Percentiles rank a stretch among this genome's conserved stretches.
phyloP scores from a whole-genome alignment of 2,113 vertebrate species.

The Rana temporaria region DNA sequence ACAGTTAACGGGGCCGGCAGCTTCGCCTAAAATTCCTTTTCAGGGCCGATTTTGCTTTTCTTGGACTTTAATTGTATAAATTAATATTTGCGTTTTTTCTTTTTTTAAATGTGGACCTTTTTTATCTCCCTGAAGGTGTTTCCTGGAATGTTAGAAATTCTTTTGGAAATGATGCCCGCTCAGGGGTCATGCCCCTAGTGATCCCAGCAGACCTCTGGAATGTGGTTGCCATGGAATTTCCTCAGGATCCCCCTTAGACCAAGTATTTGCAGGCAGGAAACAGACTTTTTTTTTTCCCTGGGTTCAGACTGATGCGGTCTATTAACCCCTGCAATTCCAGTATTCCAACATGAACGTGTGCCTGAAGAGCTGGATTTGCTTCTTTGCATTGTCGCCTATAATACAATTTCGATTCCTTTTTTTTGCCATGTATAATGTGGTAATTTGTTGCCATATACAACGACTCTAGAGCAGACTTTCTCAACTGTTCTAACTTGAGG shows the following conservation, averaged over 20 bases:
- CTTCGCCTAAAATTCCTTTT: too few species aligned
- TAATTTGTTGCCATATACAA: too few species aligned
- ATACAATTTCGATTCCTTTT: too few species aligned
- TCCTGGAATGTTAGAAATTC: neutral
- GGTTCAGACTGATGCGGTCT: neutral
- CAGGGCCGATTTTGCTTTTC: neutral
- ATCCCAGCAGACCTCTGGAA: constrained; percentile 32
- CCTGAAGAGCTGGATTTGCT: too few species aligned
- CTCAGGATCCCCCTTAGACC: neutral
- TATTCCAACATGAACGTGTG: too few species aligned
- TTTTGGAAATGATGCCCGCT: neutral
- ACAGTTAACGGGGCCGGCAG: too few species aligned
- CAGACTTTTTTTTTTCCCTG: neutral
- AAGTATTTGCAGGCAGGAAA: constrained; percentile 29
- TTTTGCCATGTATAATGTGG: too few species aligned
- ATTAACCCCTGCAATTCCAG: constrained; percentile 1
- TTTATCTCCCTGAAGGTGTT: neutral
- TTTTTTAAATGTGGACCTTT: neutral
- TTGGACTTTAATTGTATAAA: neutral
- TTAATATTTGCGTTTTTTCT: neutral
- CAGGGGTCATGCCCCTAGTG: constrained; percentile 19
- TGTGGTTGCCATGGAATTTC: constrained; percentile 36
- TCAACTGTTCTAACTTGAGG: too few species aligned
- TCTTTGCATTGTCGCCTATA: too few species aligned
- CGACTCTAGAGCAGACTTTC: too few species aligned